phyloP scores from a whole-genome alignment of 2,113 vertebrate genomes.

The Sciurus niger region DNA sequence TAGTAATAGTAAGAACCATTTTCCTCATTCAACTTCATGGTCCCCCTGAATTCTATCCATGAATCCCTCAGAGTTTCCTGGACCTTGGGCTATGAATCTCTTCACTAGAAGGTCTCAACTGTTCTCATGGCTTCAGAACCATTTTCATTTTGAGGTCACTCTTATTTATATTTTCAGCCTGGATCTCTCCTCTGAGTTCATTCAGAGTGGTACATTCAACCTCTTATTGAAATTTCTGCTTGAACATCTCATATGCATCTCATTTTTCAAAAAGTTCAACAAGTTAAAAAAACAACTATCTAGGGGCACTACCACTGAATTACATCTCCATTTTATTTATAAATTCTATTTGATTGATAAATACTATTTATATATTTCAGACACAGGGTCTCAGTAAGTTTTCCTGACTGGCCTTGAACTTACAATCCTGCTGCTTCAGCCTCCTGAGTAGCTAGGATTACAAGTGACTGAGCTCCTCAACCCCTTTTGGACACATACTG shows the following conservation, averaged over 20 bases:
- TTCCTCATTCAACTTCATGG: neutral
- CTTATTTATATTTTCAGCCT: neutral
- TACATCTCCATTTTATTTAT: too few species aligned
- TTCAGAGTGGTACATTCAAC: neutral
- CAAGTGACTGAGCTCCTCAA: neutral
- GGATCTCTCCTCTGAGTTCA: neutral
- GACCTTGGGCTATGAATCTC: neutral
- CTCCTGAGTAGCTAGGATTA: too few species aligned
- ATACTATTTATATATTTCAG: too few species aligned
- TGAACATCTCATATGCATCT: neutral
- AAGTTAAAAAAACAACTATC: neutral
- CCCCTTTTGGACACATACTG: neutral
- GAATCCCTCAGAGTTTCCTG: neutral
- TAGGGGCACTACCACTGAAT: too few species aligned
- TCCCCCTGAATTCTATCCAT: neutral
- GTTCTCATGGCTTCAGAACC: conserved; percentile 17
- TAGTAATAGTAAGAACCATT: too few species aligned
- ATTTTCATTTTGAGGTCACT: neutral
- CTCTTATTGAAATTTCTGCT: neutral
- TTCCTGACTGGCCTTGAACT: too few species aligned
- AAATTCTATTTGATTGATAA: too few species aligned
- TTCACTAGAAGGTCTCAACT: neutral
- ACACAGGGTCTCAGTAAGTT: too few species aligned
- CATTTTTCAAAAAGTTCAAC: too few species aligned
- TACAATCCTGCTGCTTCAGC: too few species aligned